phyloP scores from a whole-genome alignment of 2,113 vertebrate genomes.

The Tachycineta bicolor region DNA sequence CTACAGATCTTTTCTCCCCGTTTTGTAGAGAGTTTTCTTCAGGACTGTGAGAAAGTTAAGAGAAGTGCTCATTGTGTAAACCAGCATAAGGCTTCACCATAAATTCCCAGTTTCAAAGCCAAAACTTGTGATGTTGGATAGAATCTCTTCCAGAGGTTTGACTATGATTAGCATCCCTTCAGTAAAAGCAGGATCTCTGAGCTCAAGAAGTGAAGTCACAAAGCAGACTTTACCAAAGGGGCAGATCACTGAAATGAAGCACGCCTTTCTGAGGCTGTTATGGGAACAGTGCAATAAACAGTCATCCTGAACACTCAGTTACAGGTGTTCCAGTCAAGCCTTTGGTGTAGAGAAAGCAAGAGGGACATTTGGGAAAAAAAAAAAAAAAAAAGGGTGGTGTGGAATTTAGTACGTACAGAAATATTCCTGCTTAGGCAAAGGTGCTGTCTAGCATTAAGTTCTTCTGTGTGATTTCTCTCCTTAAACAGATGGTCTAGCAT shows the following conservation, averaged over 20 bases:
- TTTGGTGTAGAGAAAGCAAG: neutral
- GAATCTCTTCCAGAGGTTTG: neutral
- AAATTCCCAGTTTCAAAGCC: neutral
- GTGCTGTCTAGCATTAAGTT: neutral
- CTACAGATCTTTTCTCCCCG: neutral
- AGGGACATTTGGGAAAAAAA: neutral
- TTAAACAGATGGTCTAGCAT: neutral
- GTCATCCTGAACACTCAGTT: slow-evolving; percentile 26
- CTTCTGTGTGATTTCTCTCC: neutral
- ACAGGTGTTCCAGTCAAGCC: slow-evolving; percentile 44
- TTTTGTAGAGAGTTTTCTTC: slow-evolving; percentile 11
- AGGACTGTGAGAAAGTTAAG: neutral
- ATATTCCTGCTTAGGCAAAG: neutral
- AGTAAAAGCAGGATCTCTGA: slow-evolving; percentile 31
- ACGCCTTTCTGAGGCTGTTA: slow-evolving; percentile 61
- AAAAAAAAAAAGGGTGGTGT: neutral
- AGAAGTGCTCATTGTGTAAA: neutral
- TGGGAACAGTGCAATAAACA: slow-evolving; percentile 79
- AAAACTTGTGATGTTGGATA: neutral
- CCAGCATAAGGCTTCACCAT: neutral
- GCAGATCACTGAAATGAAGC: slow-evolving; percentile 50
- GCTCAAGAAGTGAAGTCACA: slow-evolving; percentile 44
- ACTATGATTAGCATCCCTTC: slow-evolving; percentile 17
- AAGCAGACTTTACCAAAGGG: slow-evolving; percentile 72
- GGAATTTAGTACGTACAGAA: neutral